Percentiles rank a stretch among this genome's conserved stretches.
Evolutionary conservation across 2,113 vertebrate species (phyloP).

Genomic region (Thomomys bottae): DNA sequence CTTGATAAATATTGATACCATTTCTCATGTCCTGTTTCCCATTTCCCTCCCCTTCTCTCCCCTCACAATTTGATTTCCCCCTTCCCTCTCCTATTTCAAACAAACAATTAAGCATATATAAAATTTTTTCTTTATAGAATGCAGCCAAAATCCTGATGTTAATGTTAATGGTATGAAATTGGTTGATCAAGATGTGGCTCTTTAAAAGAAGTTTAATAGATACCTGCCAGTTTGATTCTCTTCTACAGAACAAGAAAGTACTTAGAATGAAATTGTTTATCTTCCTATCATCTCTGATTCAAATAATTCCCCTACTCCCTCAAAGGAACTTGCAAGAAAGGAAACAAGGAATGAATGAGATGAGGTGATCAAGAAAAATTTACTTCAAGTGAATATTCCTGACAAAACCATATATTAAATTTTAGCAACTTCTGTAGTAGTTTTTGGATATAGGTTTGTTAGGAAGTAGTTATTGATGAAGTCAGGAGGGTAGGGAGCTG

Average conservation of each 20-base stretch:
- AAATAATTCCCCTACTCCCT: neutral
- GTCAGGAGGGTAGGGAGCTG: neutral
- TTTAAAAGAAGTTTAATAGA: conserved; percentile 13
- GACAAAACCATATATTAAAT: neutral
- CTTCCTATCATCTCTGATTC: neutral
- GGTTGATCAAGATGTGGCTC: neutral
- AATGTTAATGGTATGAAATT: neutral
- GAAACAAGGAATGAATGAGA: neutral
- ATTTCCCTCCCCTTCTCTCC: too few species aligned
- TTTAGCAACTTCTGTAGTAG: neutral
- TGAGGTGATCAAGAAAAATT: neutral
- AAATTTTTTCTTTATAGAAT: neutral
- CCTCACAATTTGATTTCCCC: too few species aligned
- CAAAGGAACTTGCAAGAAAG: neutral
- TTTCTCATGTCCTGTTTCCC: too few species aligned
- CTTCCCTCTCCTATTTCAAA: too few species aligned
- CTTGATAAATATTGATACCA: too few species aligned
- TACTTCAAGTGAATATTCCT: neutral
- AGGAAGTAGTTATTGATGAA: neutral
- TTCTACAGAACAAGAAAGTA: neutral
- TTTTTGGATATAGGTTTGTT: neutral
- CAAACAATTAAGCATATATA: too few species aligned
- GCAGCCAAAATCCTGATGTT: neutral
- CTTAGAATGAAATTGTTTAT: neutral
- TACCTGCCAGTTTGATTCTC: neutral